Evolutionary conservation across 2,888 invertebrate species (phyloP).

Genomic region (Mythimna ferrago): DNA sequence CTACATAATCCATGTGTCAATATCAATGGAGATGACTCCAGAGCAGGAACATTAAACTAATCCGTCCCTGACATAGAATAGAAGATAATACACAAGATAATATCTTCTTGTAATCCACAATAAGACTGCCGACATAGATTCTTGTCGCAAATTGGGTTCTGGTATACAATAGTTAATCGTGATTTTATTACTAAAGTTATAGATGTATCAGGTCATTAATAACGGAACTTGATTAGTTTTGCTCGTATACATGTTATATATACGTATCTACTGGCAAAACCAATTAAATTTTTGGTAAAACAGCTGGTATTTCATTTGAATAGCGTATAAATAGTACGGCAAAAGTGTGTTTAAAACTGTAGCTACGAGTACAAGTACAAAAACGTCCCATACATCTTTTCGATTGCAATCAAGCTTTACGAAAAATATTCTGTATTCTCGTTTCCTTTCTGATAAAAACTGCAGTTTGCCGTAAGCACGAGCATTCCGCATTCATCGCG

Average conservation of each 20-base stretch:
- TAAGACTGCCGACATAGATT: conserved; percentile 48
- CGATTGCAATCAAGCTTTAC: conserved; percentile 29
- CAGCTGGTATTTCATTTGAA: background rate
- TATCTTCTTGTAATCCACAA: conserved; percentile 53
- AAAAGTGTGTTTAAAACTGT: background rate
- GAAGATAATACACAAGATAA: conserved; percentile 29
- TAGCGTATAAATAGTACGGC: background rate
- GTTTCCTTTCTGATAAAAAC: conserved; percentile 4
- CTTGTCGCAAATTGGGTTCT: conserved; percentile 50
- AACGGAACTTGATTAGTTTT: conserved; percentile 33
- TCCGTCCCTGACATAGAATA: conserved; percentile 38
- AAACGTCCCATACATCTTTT: background rate
- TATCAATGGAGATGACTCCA: conserved; percentile 41
- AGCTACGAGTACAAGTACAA: background rate
- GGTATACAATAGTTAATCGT: conserved; percentile 37
- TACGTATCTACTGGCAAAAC: background rate
- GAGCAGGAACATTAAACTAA: conserved; percentile 54
- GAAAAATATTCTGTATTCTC: conserved; percentile 8
- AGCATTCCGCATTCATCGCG: conserved; percentile 38
- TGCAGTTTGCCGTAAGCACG: conserved; percentile 21
- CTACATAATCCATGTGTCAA: conserved; percentile 49
- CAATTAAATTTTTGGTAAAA: conserved; percentile 11
- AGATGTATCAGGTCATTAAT: conserved; percentile 31
- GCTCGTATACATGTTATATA: background rate
- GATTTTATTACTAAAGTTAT: conserved; percentile 41